A percentile compares a stretch with the other conserved stretches of the same genome.
Evolutionary conservation across 2,888 invertebrate genomes (phyloP).

Genomic region (Opisthograptis luteolata): DNA sequence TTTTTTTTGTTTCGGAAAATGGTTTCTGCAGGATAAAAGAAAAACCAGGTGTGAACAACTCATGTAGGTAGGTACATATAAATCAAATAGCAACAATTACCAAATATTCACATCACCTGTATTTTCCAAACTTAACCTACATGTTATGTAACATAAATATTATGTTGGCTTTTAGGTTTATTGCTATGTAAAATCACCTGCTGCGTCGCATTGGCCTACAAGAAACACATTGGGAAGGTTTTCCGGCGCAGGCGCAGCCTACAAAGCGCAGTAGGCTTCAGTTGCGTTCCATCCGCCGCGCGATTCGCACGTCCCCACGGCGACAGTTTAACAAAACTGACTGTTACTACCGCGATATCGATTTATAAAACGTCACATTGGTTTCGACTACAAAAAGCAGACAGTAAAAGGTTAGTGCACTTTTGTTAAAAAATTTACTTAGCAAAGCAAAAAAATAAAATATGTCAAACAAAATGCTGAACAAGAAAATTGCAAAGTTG

Average conservation of each 20-base stretch:
- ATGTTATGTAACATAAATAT: conserved; percentile 18
- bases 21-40: no score
- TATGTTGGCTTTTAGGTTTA: no score
- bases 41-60: no score
- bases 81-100: neutral
- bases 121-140: conserved; percentile 1
- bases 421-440: conserved; percentile 11
- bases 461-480: neutral
- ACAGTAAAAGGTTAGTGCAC: conserved; percentile 33
- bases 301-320: conserved; percentile 29
- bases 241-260: conserved; percentile 35
- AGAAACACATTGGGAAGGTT: conserved; percentile 30
- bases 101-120: conserved; percentile 9
- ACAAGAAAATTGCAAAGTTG: neutral
- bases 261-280: conserved; percentile 33
- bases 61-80: no score
- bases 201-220: conserved; percentile 20
- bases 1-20: no score
- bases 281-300: conserved; percentile 40
- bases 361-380: conserved; percentile 12
- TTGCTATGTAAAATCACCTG: conserved; percentile 27
- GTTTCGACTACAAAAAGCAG: conserved; percentile 15
- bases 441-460: no score
- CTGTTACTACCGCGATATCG: conserved; percentile 21
- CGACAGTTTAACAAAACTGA: conserved; percentile 4